Evolutionary conservation across 2,113 vertebrate species (phyloP).

Genomic region (Thryonomys swinderianus): DNA sequence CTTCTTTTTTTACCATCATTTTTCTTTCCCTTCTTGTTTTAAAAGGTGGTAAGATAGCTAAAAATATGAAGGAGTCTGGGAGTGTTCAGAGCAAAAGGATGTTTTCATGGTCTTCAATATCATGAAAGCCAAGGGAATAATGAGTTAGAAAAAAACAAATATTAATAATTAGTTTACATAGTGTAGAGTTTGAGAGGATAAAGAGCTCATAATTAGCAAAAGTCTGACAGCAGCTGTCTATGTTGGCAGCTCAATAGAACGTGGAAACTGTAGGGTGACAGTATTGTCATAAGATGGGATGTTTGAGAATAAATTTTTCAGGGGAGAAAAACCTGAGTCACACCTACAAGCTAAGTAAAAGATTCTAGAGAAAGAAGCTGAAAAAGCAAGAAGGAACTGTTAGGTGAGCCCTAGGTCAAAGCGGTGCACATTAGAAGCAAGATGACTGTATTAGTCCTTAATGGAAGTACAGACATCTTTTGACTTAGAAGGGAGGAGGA

Average conservation of each 20-base stretch:
- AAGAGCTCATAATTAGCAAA: neutral
- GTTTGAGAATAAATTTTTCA: neutral
- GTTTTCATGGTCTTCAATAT: neutral
- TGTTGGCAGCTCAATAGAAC: neutral
- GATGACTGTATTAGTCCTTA: neutral
- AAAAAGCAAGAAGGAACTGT: neutral
- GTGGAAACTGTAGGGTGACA: neutral
- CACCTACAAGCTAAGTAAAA: neutral
- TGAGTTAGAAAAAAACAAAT: neutral
- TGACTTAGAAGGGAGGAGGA: neutral
- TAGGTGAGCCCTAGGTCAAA: neutral
- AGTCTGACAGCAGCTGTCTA: neutral
- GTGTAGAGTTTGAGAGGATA: neutral
- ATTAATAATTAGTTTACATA: neutral
- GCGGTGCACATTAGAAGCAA: neutral
- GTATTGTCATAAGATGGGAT: neutral
- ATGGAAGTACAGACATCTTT: neutral
- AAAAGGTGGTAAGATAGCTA: neutral
- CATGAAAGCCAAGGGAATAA: neutral
- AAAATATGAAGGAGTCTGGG: neutral
- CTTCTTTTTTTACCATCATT: too few relatives aligned
- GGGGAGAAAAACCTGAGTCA: neutral
- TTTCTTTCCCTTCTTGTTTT: too few relatives aligned
- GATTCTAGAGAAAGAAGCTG: slow-evolving; percentile 7
- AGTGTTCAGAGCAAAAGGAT: neutral